Base-by-base conservation (phyloP, 2,113 vertebrate genomes). In the Platanista minor region DNA sequence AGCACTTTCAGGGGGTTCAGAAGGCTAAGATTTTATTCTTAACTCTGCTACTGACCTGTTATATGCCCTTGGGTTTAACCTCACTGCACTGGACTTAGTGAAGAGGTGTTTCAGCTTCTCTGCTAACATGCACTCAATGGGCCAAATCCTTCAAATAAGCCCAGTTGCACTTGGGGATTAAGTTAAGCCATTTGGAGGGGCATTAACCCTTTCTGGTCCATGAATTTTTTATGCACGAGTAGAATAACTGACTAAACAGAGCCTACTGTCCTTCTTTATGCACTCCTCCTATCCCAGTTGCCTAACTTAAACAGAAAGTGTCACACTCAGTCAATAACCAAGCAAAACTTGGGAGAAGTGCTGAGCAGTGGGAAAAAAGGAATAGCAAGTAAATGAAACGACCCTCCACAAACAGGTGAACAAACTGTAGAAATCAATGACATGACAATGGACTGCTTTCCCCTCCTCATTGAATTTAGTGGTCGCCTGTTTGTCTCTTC, bases 131-230 rank as follows among this genome's bases (percentile, higher is more conserved):
- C 57, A 96, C 72, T 97, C 97, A 97, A 95, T 97, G 97, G 96
- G 84, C 97, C 95, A 95, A 92, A 97, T 88, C 96, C 87, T 97
- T 96, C 94, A 94, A 97, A 98, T 97, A 96, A 98, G 92, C 87
- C 87, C 86, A 81, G 75, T 80, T 97, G 94, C 91, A 96, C 92
- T 92, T 97, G 84, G 66, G 90, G 96, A 98, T 98, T 97, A 96
- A 96, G 90, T 93, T 97, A 98, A 97, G 61, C 90, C 91, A 98
- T 98, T 98, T 96, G 94, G 89, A 94, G 91, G 96, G 77, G 92
- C 90, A 96, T 97, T 98, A 98, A 98, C 97, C 97, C 98, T 98
- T 98, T 87, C 69, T 97, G 97, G 95, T 97, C 93, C 93, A 95
- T 97, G 97, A 97, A 92, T 95, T 97, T 97, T 96, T 90, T 96